phyloP scores from a whole-genome alignment of 2,888 invertebrate species.

The Clunio marinus region DNA sequence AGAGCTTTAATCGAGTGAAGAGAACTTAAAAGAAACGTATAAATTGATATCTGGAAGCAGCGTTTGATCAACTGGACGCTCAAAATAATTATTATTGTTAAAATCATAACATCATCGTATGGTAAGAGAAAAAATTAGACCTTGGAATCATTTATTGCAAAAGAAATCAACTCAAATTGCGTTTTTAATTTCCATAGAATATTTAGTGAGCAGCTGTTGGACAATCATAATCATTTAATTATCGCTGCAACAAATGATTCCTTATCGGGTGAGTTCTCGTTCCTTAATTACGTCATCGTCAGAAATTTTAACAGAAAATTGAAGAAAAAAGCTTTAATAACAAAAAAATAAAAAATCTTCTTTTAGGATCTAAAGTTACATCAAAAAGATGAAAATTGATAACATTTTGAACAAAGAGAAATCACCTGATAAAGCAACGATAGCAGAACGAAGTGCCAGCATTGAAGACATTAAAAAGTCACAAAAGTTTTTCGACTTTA shows the following conservation, averaged over 20 bases:
- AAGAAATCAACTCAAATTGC: no score
- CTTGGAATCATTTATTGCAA: not conserved
- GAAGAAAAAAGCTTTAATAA: no score
- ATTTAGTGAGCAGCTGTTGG: not conserved
- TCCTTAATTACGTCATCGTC: not conserved
- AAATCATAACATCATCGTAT: not conserved
- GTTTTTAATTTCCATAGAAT: not conserved
- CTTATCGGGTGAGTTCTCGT: not conserved
- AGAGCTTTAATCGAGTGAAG: not conserved
- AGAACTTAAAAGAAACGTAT: not conserved
- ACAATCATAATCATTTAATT: not conserved
- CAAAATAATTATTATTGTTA: no score
- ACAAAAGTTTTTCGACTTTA: conserved; percentile 31
- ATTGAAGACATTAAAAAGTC: conserved; percentile 35
- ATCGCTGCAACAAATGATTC: conserved; percentile 22
- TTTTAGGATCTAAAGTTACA: not conserved
- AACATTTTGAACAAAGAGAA: conserved; percentile 31
- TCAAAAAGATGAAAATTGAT: conserved; percentile 39
- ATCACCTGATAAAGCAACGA: conserved; percentile 32
- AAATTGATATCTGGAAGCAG: not conserved
- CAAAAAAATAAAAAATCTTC: no score
- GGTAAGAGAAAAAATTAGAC: conserved; percentile 1
- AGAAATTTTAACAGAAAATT: not conserved
- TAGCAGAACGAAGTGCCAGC: conserved; percentile 17
- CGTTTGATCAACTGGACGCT: not conserved